Base-by-base conservation (phyloP, 2,113 vertebrate genomes). In the Catharus minimus region DNA sequence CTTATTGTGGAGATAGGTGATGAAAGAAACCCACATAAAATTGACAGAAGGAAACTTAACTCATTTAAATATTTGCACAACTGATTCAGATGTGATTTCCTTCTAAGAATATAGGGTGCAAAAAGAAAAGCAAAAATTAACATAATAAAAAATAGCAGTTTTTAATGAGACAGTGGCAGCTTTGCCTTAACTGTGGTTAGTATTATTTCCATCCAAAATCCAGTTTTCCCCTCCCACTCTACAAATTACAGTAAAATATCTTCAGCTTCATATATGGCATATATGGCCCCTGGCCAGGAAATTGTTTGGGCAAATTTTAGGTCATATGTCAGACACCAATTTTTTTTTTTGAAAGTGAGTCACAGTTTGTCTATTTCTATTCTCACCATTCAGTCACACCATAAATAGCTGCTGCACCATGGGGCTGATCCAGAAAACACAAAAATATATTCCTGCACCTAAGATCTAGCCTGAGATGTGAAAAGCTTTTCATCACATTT, bases 171-270 rank as follows among this genome's bases (percentile, higher is more conserved):
- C 30, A 62, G 67, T 26, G 46, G 30, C 43, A 89, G 36, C 26
- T 78, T 32, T 52, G 10, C 56, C 32, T 5, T 78, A 72, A 60
- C 57, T 94, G 53, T 78, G 73, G 73, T 86, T 86, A 60, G 27
- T 68, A 78, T 53, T 64, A 30, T 84, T 95, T 65, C 86, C 73
- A 46, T 68, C 73, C 78, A n/a, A 93, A 90, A 92, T 62, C 33
- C 49, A 84, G 5, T 50, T 43, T 83, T 92, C 26, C 55, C 62
- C 33, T 90, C 66, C 44, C 46, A 78, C 43, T 81, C 41, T 72
- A 75, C 76, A 93, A 93, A 90, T 90, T 79, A 72, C 69, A 86
- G 46, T 65, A 68, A 93, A 88, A 88, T 61, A 88, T 49, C 79
- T 91, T 88, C 76, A 49, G 24, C 41, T 90, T 90, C 57, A 90